Evolutionary conservation across 2,888 invertebrate species (phyloP), one percentile per base, ranked within the genome.

Genomic region (Eubasilissa splendida): DNA sequence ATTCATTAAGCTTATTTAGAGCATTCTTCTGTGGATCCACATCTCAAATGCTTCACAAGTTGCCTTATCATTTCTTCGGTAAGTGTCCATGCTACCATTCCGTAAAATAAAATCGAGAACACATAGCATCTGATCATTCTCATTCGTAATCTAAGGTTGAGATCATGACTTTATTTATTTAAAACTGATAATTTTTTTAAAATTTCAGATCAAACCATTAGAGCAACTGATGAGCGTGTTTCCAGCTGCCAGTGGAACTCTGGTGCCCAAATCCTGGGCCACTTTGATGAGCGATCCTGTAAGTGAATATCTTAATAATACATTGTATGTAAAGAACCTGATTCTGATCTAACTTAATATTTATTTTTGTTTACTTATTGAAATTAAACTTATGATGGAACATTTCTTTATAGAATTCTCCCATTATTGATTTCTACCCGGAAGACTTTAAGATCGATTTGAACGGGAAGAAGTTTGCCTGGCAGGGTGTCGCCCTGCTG

Each of bases 141-240:
- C 22, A 22, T 22, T 22, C 22, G 1, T 22, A 22, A 22, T 22
- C 22, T 22, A 22, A 22, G 22, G 22, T 22, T 22, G 22, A 22
- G 22, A 22, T 22, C 22, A 22, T 1, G 1, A 22, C 22, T 22
- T 22, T 22, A 22, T 22, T 22, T 22, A 22, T 22, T 22, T 22
- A 22, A 22, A 22, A 22, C 22, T 22, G 22, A 22, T 22, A 22
- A 22, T 22, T 22, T 22, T 22, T 22, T 22, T 22, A 3, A 82
- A 83, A 85, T 89, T 89, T 31, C 87, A 96, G 94, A 99, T 99
- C 90, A 95, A 95, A 84, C 99, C 99, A 0, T 89, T 99, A 86
- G 99, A 99, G 89, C 99, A 99, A 91, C 90, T 99, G 86, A 99
- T 99, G 99, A 96, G 99, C 58, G 99, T 99, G 83, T 99, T 99